Evolutionary conservation across 2,888 invertebrate genomes (phyloP).

Genomic region (Yponomeuta cagnagella): DNA sequence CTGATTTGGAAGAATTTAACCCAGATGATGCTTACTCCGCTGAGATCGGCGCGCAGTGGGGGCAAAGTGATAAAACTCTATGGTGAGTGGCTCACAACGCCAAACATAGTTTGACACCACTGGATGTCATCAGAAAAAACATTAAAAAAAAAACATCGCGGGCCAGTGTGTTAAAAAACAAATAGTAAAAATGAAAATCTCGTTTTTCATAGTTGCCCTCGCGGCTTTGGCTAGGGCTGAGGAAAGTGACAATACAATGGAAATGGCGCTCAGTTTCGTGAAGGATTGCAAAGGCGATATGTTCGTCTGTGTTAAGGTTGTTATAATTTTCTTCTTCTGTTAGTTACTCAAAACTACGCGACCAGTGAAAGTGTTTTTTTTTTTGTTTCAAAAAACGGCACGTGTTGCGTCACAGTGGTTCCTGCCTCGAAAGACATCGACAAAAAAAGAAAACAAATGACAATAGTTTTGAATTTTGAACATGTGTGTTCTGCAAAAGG

Average conservation of each 20-base stretch:
- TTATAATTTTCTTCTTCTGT: conserved; percentile 43
- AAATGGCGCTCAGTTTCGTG: conserved; percentile 80
- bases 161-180: conserved; percentile 27
- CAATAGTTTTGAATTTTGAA: background rate
- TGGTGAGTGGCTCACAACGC: conserved; percentile 42
- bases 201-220: conserved; percentile 49
- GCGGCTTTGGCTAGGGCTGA: conserved; percentile 60
- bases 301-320: conserved; percentile 83
- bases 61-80: conserved; percentile 68
- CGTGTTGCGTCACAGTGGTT: conserved; percentile 26
- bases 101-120: conserved; percentile 66
- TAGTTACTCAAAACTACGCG: conserved; percentile 11
- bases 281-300: conserved; percentile 83
- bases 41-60: conserved; percentile 49
- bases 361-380: conserved; percentile 58
- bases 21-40: conserved; percentile 44
- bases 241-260: conserved; percentile 72
- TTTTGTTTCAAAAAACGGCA: conserved; percentile 29
- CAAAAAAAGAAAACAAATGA: background rate
- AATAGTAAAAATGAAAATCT: conserved; percentile 49
- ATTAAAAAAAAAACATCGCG: background rate
- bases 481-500: background rate
- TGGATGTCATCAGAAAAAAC: conserved; percentile 56
- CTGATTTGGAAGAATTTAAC: conserved; percentile 38
- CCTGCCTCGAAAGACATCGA: background rate